phyloP scores from a whole-genome alignment of 2,888 invertebrate genomes.

The Folsomia manolachei region DNA sequence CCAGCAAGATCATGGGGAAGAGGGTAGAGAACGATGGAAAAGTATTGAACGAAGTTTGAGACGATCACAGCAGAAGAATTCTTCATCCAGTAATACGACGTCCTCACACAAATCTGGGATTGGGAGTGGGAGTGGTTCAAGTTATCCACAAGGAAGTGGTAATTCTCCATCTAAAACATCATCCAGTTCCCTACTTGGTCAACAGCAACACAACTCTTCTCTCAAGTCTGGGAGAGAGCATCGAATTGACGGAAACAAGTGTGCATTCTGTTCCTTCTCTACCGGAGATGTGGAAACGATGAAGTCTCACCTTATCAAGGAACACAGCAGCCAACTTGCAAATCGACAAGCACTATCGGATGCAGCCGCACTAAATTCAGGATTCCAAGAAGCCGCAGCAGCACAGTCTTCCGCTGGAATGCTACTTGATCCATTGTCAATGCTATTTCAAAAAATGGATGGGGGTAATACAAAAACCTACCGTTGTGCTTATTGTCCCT shows the following conservation, averaged over 20 bases:
- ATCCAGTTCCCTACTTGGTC: background rate
- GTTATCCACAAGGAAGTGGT: background rate
- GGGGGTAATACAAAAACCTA: slow-evolving; percentile 65
- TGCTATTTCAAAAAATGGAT: slow-evolving; percentile 51
- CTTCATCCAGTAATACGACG: background rate
- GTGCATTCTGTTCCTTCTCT: slow-evolving; percentile 53
- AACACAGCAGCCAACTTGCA: slow-evolving; percentile 53
- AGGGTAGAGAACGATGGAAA: slow-evolving; percentile 64
- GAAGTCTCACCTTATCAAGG: slow-evolving; percentile 58
- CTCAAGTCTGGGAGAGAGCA: slow-evolving; percentile 4
- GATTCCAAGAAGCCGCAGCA: slow-evolving; percentile 14
- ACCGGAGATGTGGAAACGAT: slow-evolving; percentile 52
- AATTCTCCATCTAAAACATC: slow-evolving; percentile 2
- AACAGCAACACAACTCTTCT: background rate
- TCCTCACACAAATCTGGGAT: slow-evolving; percentile 27
- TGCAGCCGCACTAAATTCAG: slow-evolving; percentile 24
- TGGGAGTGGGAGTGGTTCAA: slow-evolving; percentile 11
- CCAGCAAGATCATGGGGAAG: slow-evolving; percentile 77
- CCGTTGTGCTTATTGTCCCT: slow-evolving; percentile 85
- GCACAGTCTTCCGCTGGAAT: slow-evolving; percentile 22
- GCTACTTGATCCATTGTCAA: slow-evolving; percentile 47
- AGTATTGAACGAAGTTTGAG: slow-evolving; percentile 57
- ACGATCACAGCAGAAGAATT: background rate
- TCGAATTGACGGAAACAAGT: slow-evolving; percentile 52
- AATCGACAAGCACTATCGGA: slow-evolving; percentile 20